Conservation (phyloP, 2,797 vertebrate species). For the Prunella strophiata region DNA sequence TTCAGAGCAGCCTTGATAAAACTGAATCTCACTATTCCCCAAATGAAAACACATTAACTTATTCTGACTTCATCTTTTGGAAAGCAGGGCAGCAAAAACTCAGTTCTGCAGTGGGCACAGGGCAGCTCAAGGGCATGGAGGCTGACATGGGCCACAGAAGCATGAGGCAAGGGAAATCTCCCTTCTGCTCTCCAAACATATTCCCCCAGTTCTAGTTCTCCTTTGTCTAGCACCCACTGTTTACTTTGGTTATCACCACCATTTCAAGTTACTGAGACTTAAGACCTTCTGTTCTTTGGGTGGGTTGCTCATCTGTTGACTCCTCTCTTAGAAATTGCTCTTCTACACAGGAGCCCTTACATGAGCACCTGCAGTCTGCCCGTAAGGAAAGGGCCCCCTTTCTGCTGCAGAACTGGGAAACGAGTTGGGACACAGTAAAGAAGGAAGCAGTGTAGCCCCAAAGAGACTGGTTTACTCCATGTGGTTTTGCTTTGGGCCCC, state of each 20-base stretch:
- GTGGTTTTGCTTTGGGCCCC: neutral
- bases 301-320: neutral
- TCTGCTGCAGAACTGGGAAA: neutral
- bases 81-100: neutral
- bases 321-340: neutral
- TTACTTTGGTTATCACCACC: neutral
- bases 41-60: conserved; percentile 35
- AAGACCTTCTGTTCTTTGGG: neutral
- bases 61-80: conserved; percentile 6
- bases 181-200: neutral
- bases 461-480: neutral
- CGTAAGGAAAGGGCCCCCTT: accelerated
- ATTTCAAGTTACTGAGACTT: neutral
- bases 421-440: neutral
- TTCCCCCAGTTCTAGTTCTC: neutral
- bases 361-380: neutral
- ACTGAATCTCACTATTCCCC: neutral
- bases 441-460: neutral
- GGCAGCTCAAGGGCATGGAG: neutral
- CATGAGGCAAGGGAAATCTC: neutral
- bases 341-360: neutral
- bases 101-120: neutral
- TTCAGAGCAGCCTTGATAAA: conserved; percentile 24
- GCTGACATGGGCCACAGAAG: neutral
- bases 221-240: neutral